Conservation (phyloP, 1,140 invertebrate species). For the Magallana gigas region DNA sequence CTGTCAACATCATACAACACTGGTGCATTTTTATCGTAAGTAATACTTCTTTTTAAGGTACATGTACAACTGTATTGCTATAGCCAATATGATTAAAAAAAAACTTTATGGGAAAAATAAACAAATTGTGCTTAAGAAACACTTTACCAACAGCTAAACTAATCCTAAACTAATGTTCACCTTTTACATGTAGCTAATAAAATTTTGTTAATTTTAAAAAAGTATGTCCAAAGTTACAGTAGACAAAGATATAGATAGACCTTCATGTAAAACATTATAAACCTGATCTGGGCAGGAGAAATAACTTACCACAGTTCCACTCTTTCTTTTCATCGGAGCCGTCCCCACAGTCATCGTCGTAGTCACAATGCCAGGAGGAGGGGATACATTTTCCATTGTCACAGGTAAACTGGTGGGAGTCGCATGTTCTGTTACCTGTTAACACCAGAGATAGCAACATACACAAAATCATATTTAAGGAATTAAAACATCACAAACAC, state of each 20-base stretch:
- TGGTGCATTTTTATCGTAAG: neutral
- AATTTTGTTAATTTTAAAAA: neutral
- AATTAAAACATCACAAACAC: too few species aligned
- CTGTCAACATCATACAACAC: constrained; percentile 54
- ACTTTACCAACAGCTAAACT: too few species aligned
- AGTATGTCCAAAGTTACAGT: too few species aligned
- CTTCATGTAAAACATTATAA: too few species aligned
- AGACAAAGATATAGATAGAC: too few species aligned
- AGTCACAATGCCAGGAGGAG: constrained; percentile 96
- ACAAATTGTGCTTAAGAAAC: too few species aligned
- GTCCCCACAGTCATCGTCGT: constrained; percentile 98
- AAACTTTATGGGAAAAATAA: too few species aligned
- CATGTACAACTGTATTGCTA: neutral
- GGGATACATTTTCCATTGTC: constrained; percentile 98
- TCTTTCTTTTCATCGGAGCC: constrained; percentile 90
- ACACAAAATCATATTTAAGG: too few species aligned
- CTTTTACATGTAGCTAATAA: neutral
- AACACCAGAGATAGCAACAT: too few species aligned
- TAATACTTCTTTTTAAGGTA: neutral
- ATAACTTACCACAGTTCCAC: constrained; percentile 68
- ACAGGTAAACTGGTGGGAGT: constrained; percentile 93
- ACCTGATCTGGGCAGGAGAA: neutral
- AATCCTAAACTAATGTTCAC: too few species aligned
- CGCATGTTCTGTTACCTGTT: constrained; percentile 86
- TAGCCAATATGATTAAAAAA: too few species aligned